Conservation (phyloP, 2,113 vertebrate species). For the Sclerurus mexicanus region DNA sequence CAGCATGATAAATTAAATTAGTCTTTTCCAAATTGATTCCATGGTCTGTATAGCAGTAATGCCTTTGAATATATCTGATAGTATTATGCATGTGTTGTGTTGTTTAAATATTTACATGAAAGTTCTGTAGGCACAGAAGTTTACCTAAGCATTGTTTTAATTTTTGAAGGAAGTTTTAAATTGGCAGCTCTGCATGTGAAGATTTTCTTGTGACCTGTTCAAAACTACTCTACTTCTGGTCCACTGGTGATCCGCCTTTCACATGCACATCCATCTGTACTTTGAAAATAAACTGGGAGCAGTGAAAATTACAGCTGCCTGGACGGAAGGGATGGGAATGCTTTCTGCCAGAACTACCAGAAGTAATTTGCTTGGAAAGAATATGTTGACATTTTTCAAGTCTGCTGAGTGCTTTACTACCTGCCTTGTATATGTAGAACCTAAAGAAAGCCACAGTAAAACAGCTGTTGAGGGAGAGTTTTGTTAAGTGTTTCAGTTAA, state of each 20-base stretch:
- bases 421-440: not conserved
- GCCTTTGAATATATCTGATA: not conserved
- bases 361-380: not conserved
- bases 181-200: not conserved
- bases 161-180: not conserved
- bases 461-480: not conserved
- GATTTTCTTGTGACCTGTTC: not conserved
- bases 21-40: not conserved
- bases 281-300: not conserved
- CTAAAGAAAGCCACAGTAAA: not conserved
- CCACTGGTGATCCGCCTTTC: not conserved
- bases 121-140: not conserved
- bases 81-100: not conserved
- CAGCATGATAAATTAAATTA: not conserved
- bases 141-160: not conserved
- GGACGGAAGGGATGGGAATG: not conserved
- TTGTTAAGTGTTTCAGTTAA: not conserved
- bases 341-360: not conserved
- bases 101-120: not conserved
- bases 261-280: not conserved
- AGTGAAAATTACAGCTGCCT: not conserved
- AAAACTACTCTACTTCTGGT: not conserved
- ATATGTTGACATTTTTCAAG: not conserved
- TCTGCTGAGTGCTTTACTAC: not conserved
- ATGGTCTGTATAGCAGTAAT: not conserved